Conservation (phyloP, 1,140 invertebrate species). For the Pinna nobilis region DNA sequence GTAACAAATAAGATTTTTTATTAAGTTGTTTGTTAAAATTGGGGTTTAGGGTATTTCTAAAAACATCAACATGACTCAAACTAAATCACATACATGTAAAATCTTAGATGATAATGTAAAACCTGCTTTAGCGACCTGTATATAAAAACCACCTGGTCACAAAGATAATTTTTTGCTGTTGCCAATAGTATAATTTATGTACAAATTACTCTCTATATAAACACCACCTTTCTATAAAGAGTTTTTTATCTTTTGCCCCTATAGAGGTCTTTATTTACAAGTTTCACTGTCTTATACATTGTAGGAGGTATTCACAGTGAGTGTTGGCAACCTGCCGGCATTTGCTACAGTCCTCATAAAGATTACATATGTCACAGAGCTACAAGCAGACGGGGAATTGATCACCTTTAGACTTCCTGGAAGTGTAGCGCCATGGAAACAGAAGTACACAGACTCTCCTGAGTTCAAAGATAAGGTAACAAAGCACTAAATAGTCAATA, state of each 20-base stretch:
- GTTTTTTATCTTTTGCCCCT: no score
- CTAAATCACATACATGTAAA: not conserved
- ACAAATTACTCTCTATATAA: no score
- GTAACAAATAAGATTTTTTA: no score
- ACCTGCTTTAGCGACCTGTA: no score
- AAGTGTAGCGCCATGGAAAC: constrained; percentile 73
- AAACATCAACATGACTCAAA: constrained; percentile 2
- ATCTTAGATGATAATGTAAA: no score
- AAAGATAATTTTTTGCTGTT: no score
- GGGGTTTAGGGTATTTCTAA: no score
- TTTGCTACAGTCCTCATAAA: constrained; percentile 74
- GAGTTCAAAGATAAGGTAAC: constrained; percentile 25
- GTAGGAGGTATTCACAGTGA: constrained; percentile 74
- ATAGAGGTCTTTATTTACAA: no score
- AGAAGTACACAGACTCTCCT: constrained; percentile 40
- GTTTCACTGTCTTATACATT: constrained; percentile 10
- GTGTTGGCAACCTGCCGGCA: constrained; percentile 76
- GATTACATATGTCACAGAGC: constrained; percentile 76
- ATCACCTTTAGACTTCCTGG: constrained; percentile 74
- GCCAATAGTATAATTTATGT: no score
- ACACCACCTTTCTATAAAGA: no score
- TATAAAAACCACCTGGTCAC: no score
- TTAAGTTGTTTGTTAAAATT: no score
- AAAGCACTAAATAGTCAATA: not conserved
- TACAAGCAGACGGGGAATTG: constrained; percentile 73